Evolutionary conservation across 2,797 vertebrate species (phyloP), one percentile per base, ranked within the genome.

Genomic region (Anguilla obscura): DNA sequence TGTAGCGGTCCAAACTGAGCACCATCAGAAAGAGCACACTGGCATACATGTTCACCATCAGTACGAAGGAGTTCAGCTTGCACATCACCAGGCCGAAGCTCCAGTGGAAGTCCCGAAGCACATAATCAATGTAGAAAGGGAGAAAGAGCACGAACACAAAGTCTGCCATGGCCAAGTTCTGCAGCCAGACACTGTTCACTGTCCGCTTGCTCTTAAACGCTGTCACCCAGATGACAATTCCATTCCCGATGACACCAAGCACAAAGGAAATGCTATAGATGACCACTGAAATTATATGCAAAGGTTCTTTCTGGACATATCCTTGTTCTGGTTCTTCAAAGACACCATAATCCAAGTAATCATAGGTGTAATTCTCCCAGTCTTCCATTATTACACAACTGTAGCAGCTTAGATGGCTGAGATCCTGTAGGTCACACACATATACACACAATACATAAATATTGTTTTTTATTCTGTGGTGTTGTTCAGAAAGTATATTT

Each of bases 21-120:
- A 98, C 95, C 0, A 96, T 99, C 90, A 99, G 94, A 85, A 98
- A 99, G 88, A 99, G 96, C 76, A 99, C 97, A n/a, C 98, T 99
- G 90, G 98, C 97, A 74, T 98, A 99, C 98, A 99, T 99, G 92
- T 99, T 99, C 91, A 99, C 91, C 16, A 97, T 94, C 0, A 96
- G 96, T 89, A 99, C 96, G 87, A 98, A 99, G 0, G 98, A 97
- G 93, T 98, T 98, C 16, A 97, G 92, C 92, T 99, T 99, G 93
- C 98, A 99, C 89, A 99, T 93, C 90, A 92, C 93, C 89, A 93
- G 91, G n/a, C 98, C 98, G 58, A 99, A 99, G 83, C 95, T 92
- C 98, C 98, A 99, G 93, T 99, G 97, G 93, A 99, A 99, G 91
- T 97, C 96, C 90, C 95, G 94, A 90, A 97, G 95, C 76, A 99